phyloP scores from a whole-genome alignment of 2,888 invertebrate genomes.

The Meloe dianella region DNA sequence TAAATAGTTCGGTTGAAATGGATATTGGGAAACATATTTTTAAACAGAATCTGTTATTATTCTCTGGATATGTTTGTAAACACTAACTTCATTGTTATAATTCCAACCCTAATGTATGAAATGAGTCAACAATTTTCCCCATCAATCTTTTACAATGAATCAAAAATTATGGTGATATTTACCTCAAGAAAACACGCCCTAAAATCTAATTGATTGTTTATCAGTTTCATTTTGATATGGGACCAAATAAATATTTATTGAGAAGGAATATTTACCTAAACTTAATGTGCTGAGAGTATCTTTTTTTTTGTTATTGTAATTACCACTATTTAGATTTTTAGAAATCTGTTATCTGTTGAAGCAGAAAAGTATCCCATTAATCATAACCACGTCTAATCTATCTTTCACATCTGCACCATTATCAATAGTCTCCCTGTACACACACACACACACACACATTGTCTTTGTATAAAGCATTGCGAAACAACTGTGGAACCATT shows the following conservation, averaged over 20 bases:
- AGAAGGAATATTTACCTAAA: neutral
- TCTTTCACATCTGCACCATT: slow-evolving; percentile 8
- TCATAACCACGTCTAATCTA: slow-evolving; percentile 10
- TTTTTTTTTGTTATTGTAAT: neutral
- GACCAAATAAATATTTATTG: neutral
- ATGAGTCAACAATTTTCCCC: slow-evolving; percentile 2
- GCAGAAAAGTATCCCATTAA: slow-evolving; percentile 13
- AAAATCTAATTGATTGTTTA: slow-evolving; percentile 4
- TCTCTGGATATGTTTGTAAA: slow-evolving; percentile 4
- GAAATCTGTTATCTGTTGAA: neutral
- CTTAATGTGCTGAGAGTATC: neutral
- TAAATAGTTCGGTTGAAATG: neutral
- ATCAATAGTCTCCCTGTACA: slow-evolving; percentile 1
- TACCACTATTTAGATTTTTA: neutral
- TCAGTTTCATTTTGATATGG: neutral
- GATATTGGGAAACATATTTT: neutral
- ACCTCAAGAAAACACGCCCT: neutral
- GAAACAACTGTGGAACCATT: neutral
- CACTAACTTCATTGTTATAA: neutral
- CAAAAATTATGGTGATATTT: neutral
- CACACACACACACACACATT: neutral
- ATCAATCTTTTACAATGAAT: slow-evolving; percentile 3
- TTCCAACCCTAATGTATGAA: slow-evolving; percentile 6
- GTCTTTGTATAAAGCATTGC: neutral
- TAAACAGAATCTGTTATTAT: neutral